Evolutionary conservation across 2,113 vertebrate species (phyloP), one percentile per base, ranked within the genome.

Genomic region (Eubucco bourcierii): DNA sequence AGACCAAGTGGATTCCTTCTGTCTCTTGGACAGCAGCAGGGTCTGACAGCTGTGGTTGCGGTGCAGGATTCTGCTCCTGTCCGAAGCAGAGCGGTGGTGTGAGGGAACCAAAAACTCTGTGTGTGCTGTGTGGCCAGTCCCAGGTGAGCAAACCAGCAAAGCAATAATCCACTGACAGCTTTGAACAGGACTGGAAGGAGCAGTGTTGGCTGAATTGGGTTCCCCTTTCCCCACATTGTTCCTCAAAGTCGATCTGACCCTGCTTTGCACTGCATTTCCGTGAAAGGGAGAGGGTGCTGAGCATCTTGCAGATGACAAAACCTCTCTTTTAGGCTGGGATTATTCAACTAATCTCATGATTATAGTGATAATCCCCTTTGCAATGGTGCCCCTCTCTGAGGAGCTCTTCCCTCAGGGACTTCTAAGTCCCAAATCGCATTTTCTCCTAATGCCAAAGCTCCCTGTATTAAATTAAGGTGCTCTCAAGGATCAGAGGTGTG

Each of bases 291-390:
- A 68, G 84, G 65, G 50, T 67, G 75, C 81, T 60, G 71, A 82
- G 84, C 81, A 28, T 92, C 60, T 23, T 27, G 28, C 87, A 80
- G 79, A 78, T 27, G 53, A 81, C 87, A 74, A 58, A 84, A 77
- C 12, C 71, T 90, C 81, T 52, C 79, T 84, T 59, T 80, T 61
- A 39, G 75, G 34, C 73, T 10, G 82, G 72, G 81, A 94, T 95
- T 91, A 89, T 94, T 90, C 68, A 18, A 78, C 80, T 96, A 93
- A 96, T 84, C 82, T 93, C 0, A 3, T 93, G 96, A 92, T 96
- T 95, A 90, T 46, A 85, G 68, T 55, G 82, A 91, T 95, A 93
- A 96, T 94, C 91, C 87, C 93, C 73, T 94, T 87, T 87, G 87
- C 87, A 68, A 50, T 25, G 85, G 76, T 84, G 27, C 73, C 82